phyloP scores from a whole-genome alignment of 2,113 vertebrate genomes.

The Baryphthengus martii region DNA sequence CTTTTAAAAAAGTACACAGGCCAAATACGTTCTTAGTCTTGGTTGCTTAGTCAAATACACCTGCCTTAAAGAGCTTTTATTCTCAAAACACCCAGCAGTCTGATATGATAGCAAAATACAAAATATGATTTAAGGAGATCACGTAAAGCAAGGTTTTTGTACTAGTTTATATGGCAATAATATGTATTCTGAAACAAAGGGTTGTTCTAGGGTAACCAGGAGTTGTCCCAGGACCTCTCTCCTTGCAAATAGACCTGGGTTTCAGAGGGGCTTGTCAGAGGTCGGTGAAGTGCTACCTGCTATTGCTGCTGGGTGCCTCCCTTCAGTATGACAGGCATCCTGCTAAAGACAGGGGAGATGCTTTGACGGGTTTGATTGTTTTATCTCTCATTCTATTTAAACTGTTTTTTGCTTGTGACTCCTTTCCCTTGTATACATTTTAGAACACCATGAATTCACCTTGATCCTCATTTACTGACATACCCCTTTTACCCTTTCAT shows the following conservation, averaged over 20 bases:
- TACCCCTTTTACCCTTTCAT: not conserved
- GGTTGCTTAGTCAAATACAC: not conserved
- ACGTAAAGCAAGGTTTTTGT: not conserved
- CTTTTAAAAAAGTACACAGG: not conserved
- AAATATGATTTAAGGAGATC: not conserved
- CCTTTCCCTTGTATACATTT: not conserved
- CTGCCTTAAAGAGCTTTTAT: not conserved
- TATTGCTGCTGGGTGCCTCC: not conserved
- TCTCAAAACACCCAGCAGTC: not conserved
- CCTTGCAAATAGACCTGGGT: not conserved
- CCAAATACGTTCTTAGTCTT: not conserved
- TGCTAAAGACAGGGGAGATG: not conserved
- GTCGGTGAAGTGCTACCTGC: not conserved
- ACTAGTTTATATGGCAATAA: not conserved
- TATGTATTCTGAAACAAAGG: not conserved
- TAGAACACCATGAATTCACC: accelerated
- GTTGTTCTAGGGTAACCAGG: not conserved
- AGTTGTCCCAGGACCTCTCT: not conserved
- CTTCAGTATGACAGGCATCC: too few species aligned
- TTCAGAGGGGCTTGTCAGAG: not conserved
- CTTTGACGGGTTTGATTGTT: not conserved
- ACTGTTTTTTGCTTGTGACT: not conserved
- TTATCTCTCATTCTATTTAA: not conserved
- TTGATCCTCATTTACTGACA: not conserved
- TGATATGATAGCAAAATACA: not conserved